phyloP scores from a whole-genome alignment of 1,140 invertebrate genomes.

The Sesamia nonagrioides region DNA sequence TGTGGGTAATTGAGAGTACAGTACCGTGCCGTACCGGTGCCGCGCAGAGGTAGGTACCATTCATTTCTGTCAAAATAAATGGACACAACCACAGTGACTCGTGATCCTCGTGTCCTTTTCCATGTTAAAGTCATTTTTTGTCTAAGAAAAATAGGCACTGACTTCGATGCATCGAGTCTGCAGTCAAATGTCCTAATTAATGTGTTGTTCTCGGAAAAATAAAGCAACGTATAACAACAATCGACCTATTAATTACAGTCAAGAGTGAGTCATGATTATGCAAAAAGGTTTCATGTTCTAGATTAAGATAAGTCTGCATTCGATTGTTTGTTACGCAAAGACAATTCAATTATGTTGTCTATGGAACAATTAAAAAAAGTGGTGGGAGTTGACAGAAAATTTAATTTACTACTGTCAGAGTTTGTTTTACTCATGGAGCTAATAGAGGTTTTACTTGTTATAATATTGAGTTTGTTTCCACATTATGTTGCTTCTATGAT shows the following conservation, averaged over 20 bases:
- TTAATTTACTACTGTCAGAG: no score
- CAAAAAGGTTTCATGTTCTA: slow-evolving; percentile 1
- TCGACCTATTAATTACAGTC: background rate
- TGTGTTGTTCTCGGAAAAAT: slow-evolving; percentile 25
- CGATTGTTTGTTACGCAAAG: background rate
- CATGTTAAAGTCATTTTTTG: slow-evolving; percentile 77
- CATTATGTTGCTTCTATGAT: no score
- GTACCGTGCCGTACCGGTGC: slow-evolving; percentile 12
- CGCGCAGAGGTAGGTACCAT: slow-evolving; percentile 55
- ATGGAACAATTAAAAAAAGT: background rate
- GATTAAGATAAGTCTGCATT: background rate
- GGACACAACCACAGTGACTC: slow-evolving; percentile 62
- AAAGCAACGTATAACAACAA: slow-evolving; percentile 10
- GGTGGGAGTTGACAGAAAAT: background rate
- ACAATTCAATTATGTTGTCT: background rate
- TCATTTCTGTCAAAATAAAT: slow-evolving; percentile 74
- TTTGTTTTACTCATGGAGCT: no score
- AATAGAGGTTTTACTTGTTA: no score
- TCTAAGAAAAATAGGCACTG: slow-evolving; percentile 58
- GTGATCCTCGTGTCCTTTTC: slow-evolving; percentile 72
- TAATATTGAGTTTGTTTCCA: no score
- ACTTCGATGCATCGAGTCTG: slow-evolving; percentile 41
- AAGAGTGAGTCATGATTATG: slow-evolving; percentile 24
- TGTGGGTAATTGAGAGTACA: background rate
- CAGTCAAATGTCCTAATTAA: slow-evolving; percentile 45